Base-by-base conservation (phyloP, 2,113 vertebrate species). In the Sciurus niger region DNA sequence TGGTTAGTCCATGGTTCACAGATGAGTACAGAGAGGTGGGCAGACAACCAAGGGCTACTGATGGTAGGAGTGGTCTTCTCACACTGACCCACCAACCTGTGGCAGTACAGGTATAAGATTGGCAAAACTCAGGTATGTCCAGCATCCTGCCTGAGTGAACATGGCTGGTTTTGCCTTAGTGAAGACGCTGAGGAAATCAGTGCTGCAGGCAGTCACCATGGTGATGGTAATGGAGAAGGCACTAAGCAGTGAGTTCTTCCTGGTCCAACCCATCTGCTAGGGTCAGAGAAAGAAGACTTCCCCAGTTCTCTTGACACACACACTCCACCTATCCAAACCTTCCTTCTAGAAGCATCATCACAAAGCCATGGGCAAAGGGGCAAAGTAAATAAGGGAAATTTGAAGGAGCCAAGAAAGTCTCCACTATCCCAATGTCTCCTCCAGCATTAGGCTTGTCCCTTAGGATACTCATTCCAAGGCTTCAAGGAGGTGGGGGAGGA, bases 231-330 rank as follows among this genome's bases (percentile, higher is more conserved):
- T 48, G 65, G 55, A 79, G 24, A 72, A 78, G 34, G 55, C 67
- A 53, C 48, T 68, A 14, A 83, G 30, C 63, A 28, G 37, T 32
- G 46, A 94, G 51, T 48, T 34, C 28, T 70, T 88, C 12, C 72
- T 30, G 30, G 55, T 11, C 83, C 37, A 74, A 48, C 34, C 40
- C 80, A 92, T 89, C 78, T 76, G 53, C 48, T 58, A 55, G 68
- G 40, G 65, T 65, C 55, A 85, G 10, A 90, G 48, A 83, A 95
- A 89, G 40, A 83, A 93, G 78, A 73, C 55, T 88, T 92, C 18
- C 48, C 28, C 11, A 13, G 28, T 4, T 53, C 6, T 67, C 53
- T 6, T 83, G 79, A 68, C 14, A 40, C 14, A 67, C 34, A 79
- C 65, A 12, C 17, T 32, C 11, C 13, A 32, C 9, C 37, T 1